These are phyloP conservation scores for Oryzaephilus surinamensis DNA, from an alignment of 1,140 invertebrate species.

Conservation along the genomic window DNA sequence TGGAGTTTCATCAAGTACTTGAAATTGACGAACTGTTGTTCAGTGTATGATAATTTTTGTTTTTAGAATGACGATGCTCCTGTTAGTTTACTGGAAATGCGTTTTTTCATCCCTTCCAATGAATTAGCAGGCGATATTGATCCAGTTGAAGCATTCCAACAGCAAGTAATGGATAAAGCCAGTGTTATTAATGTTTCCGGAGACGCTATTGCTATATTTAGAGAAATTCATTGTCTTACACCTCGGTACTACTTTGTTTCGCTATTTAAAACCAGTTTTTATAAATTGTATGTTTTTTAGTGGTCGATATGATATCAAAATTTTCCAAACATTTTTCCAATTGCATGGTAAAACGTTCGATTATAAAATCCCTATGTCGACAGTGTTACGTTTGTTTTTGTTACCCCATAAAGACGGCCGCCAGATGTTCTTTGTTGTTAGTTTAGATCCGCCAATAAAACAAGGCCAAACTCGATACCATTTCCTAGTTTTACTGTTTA, in stretches of 20 bases:
- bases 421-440: constrained; percentile 98
- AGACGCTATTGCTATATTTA: constrained; percentile 94
- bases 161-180: constrained; percentile 93
- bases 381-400: constrained; percentile 87
- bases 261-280: constrained; percentile 6
- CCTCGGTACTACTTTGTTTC: constrained; percentile 57
- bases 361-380: constrained; percentile 98
- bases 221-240: constrained; percentile 95
- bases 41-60: constrained; percentile 9
- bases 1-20: constrained; percentile 90
- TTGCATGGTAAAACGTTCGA: constrained; percentile 99
- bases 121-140: constrained; percentile 77
- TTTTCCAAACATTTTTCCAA: constrained; percentile 95
- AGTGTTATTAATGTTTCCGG: constrained; percentile 96
- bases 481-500: constrained; percentile 90
- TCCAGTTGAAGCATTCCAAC: constrained; percentile 89
- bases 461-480: constrained; percentile 97
- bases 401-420: constrained; percentile 96
- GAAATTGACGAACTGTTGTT: constrained; percentile 5
- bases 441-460: constrained; percentile 97
- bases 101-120: constrained; percentile 90
- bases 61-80: constrained; percentile 91
- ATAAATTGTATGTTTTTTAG: constrained; percentile 43
- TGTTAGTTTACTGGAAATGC: constrained; percentile 92
- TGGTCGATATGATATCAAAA: constrained; percentile 99